Conservation (phyloP, 2,888 invertebrate species). For the Apeira syringaria region DNA sequence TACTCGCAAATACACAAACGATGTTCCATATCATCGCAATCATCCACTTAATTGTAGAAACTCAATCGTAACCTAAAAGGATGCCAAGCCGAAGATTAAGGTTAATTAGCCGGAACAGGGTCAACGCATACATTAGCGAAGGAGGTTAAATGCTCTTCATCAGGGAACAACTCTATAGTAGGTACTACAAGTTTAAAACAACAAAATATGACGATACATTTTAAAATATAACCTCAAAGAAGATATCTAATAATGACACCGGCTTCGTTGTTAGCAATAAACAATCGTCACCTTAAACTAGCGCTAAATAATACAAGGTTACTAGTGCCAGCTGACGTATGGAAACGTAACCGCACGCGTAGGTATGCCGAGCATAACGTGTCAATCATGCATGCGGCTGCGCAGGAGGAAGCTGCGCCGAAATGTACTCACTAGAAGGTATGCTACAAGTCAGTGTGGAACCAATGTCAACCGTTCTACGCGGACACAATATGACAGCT, state of each 20-base stretch:
- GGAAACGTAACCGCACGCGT: slow-evolving; percentile 37
- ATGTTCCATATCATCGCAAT: slow-evolving; percentile 2
- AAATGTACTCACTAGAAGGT: slow-evolving; percentile 35
- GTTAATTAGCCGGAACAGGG: slow-evolving; percentile 37
- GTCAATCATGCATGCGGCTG: slow-evolving; percentile 50
- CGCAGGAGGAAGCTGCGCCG: slow-evolving; percentile 55
- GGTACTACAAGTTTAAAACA: slow-evolving; percentile 14
- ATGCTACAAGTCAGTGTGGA: neutral
- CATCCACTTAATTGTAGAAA: slow-evolving; percentile 11
- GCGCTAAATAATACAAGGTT: slow-evolving; percentile 40
- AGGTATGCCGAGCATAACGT: slow-evolving; percentile 29
- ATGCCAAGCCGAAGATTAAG: slow-evolving; percentile 30
- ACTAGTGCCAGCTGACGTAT: slow-evolving; percentile 31
- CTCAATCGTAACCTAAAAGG: slow-evolving; percentile 17
- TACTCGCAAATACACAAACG: too few relatives aligned
- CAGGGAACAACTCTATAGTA: slow-evolving; percentile 29
- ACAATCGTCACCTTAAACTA: slow-evolving; percentile 38
- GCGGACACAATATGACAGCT: slow-evolving; percentile 6
- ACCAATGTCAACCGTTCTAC: slow-evolving; percentile 60
- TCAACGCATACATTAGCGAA: slow-evolving; percentile 36
- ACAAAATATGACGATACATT: too few relatives aligned
- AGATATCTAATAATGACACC: too few relatives aligned
- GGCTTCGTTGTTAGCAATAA: slow-evolving; percentile 25
- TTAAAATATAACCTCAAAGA: too few relatives aligned
- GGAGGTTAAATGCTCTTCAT: slow-evolving; percentile 42